Evolutionary conservation across 2,888 invertebrate genomes (phyloP).

Genomic region (Axea sp.): DNA sequence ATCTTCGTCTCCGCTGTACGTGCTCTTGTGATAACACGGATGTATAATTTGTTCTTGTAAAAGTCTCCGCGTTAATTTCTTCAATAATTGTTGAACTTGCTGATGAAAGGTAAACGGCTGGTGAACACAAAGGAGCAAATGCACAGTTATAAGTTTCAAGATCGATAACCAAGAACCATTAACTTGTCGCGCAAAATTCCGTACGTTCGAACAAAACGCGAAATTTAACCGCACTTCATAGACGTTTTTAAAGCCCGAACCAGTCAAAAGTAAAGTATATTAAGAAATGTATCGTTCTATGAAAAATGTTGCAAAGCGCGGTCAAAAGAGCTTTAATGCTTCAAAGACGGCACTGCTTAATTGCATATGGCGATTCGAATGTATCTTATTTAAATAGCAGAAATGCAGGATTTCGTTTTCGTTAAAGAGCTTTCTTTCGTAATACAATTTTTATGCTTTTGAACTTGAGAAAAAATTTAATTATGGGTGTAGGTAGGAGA

Average conservation of each 20-base stretch:
- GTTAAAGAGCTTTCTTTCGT: slow-evolving; percentile 6
- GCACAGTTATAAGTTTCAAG: not conserved
- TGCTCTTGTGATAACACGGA: slow-evolving; percentile 15
- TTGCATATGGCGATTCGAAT: slow-evolving; percentile 27
- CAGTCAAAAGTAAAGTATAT: not conserved
- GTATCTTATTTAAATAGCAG: slow-evolving; percentile 25
- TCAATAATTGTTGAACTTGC: slow-evolving; percentile 29
- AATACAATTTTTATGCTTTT: slow-evolving; percentile 24
- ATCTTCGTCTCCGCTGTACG: slow-evolving; percentile 1
- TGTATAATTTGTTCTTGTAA: not conserved
- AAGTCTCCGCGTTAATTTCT: slow-evolving; percentile 12
- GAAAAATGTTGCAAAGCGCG: slow-evolving; percentile 8
- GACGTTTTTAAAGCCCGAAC: slow-evolving; percentile 1
- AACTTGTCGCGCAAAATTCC: no score
- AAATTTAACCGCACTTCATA: not conserved
- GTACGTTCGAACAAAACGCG: not conserved
- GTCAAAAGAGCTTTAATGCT: slow-evolving; percentile 28
- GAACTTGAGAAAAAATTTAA: not conserved
- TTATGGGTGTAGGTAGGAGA: not conserved
- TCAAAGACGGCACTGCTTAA: slow-evolving; percentile 28
- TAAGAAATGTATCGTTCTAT: slow-evolving; percentile 3
- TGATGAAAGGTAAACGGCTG: slow-evolving; percentile 31
- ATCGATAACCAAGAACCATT: no score
- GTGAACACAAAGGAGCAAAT: not conserved
- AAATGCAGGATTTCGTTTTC: slow-evolving; percentile 7